Evolutionary conservation across 2,888 invertebrate genomes (phyloP).

Genomic region (Ligdia adustata): DNA sequence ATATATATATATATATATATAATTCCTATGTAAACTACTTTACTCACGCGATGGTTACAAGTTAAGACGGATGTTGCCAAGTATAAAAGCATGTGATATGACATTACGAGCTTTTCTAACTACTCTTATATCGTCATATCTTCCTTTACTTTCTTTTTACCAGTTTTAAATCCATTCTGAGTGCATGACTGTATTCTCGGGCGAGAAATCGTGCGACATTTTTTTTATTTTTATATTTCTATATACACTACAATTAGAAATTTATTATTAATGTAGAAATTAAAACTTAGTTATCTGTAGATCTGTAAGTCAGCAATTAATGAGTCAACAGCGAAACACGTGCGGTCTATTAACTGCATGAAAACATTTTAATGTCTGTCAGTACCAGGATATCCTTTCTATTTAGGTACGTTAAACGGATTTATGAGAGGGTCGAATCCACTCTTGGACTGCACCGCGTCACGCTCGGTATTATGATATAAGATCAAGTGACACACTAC

Average conservation of each 20-base stretch:
- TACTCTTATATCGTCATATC: slow-evolving; percentile 17
- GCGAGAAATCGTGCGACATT: slow-evolving; percentile 18
- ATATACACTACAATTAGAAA: neutral
- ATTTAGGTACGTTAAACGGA: neutral
- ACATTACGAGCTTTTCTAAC: slow-evolving; percentile 14
- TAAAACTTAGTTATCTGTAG: no score
- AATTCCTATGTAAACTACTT: no score
- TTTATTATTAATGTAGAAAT: no score
- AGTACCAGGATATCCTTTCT: slow-evolving; percentile 18
- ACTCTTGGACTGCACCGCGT: no score
- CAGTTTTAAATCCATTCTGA: slow-evolving; percentile 25
- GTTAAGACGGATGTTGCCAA: slow-evolving; percentile 9
- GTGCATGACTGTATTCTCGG: slow-evolving; percentile 1
- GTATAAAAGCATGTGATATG: slow-evolving; percentile 2
- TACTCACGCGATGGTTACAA: no score
- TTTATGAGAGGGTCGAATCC: neutral
- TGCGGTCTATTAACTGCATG: slow-evolving; percentile 5
- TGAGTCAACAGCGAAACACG: slow-evolving; percentile 6
- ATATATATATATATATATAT: no score
- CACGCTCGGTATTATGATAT: no score
- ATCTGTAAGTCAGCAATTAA: no score
- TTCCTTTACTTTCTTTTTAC: slow-evolving; percentile 29
- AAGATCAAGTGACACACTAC: no score
- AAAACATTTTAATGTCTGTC: slow-evolving; percentile 1
- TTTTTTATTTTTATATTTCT: neutral